Conservation (phyloP, 2,888 invertebrate genomes). For the Brenthis daphne region DNA sequence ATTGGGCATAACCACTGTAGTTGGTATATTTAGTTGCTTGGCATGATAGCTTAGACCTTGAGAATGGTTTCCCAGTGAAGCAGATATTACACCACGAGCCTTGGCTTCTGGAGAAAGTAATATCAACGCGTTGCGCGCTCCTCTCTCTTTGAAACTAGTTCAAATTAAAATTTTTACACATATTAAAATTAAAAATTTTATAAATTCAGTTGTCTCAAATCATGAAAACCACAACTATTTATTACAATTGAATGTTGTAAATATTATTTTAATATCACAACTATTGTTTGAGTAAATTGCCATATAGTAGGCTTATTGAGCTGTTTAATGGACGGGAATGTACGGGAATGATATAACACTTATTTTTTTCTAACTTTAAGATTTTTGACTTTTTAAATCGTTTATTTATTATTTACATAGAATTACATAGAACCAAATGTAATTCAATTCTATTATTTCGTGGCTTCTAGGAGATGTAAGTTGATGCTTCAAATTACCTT, state of each 20-base stretch:
- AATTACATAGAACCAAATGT: neutral
- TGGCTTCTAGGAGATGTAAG: no score
- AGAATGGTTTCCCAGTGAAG: constrained; percentile 97
- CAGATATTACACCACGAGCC: constrained; percentile 92
- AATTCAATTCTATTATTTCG: no score
- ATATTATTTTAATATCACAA: neutral
- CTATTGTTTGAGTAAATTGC: neutral
- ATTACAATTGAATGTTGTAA: neutral
- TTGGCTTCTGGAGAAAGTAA: constrained; percentile 88
- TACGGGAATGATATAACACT: no score
- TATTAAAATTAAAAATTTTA: neutral
- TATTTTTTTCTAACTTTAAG: no score
- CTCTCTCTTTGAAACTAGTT: constrained; percentile 95
- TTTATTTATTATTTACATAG: neutral
- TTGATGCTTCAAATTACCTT: constrained; percentile 81
- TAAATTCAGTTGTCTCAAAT: neutral
- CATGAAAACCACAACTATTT: neutral
- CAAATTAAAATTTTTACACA: constrained; percentile 11
- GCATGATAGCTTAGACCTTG: constrained; percentile 91
- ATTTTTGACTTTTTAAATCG: no score
- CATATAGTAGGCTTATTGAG: no score
- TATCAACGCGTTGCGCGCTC: constrained; percentile 92
- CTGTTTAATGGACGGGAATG: no score
- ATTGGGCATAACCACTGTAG: constrained; percentile 96
- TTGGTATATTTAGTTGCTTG: constrained; percentile 84